Conservation (phyloP, 2,888 invertebrate species). For the Ophraella communa region DNA sequence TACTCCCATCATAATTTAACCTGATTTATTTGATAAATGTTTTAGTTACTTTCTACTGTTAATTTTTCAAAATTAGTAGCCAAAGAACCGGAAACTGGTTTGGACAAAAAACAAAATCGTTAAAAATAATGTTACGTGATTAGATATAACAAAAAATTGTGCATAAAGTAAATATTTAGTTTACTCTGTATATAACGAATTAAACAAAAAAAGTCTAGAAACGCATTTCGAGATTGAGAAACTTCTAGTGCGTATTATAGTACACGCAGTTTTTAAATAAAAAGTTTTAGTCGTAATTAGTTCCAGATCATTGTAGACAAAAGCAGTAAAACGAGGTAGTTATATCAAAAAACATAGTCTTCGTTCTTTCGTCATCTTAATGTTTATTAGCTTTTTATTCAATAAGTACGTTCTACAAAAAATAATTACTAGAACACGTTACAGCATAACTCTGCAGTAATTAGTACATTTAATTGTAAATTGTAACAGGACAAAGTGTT, state of each 20-base stretch:
- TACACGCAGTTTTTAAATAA: neutral
- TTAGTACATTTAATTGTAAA: constrained; percentile 32
- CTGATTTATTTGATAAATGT: no score
- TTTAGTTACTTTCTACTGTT: no score
- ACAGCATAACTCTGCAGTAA: constrained; percentile 21
- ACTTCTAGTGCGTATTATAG: neutral
- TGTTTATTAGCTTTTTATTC: constrained; percentile 10
- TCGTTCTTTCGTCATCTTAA: neutral
- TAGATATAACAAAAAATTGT: no score
- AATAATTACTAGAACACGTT: constrained; percentile 19
- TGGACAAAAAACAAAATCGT: no score
- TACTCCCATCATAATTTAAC: no score
- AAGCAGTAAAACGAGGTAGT: neutral
- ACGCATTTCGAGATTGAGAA: neutral
- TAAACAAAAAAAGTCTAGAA: neutral
- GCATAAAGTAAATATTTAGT: neutral
- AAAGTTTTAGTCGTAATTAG: neutral
- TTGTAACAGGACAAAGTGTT: constrained; percentile 24
- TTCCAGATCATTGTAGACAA: constrained; percentile 4
- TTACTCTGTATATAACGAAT: neutral
- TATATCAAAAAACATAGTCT: neutral
- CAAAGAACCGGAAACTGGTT: no score
- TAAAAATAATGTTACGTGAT: no score
- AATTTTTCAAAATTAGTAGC: no score
- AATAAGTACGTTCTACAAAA: constrained; percentile 3